Evolutionary conservation across 1,140 invertebrate species (phyloP).

Genomic region (Leguminivora glycinivorella): DNA sequence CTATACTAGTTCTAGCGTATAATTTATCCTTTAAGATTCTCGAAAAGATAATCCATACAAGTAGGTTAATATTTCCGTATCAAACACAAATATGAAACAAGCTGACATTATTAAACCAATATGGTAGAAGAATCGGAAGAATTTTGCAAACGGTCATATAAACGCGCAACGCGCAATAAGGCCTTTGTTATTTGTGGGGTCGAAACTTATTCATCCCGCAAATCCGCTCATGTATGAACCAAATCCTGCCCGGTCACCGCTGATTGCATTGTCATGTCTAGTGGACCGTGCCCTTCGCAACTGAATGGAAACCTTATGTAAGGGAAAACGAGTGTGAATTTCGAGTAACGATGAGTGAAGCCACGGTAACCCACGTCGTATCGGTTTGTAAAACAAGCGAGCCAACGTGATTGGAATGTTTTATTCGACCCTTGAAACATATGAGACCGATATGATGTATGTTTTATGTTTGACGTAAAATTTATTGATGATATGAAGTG

Average conservation of each 20-base stretch:
- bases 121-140: conserved; percentile 40
- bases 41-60: too few relatives aligned
- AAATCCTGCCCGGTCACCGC: conserved; percentile 77
- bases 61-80: too few relatives aligned
- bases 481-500: conserved; percentile 45
- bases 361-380: conserved; percentile 62
- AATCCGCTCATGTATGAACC: conserved; percentile 77
- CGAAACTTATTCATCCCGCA: conserved; percentile 78
- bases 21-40: too few relatives aligned
- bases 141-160: conserved; percentile 70
- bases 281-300: conserved; percentile 40
- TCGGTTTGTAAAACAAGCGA: conserved; percentile 77
- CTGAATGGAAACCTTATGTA: conserved; percentile 38
- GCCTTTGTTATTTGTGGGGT: conserved; percentile 76
- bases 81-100: not conserved
- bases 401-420: conserved; percentile 76
- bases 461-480: conserved; percentile 64
- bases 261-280: conserved; percentile 78
- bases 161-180: conserved; percentile 66
- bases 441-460: conserved; percentile 75
- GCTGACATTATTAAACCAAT: not conserved
- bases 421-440: conserved; percentile 73
- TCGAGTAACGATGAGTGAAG: conserved; percentile 35
- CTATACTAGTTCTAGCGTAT: too few relatives aligned
- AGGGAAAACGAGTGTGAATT: conserved; percentile 39